Base-by-base conservation (phyloP, 2,888 invertebrate species). In the Tachina grossa region DNA sequence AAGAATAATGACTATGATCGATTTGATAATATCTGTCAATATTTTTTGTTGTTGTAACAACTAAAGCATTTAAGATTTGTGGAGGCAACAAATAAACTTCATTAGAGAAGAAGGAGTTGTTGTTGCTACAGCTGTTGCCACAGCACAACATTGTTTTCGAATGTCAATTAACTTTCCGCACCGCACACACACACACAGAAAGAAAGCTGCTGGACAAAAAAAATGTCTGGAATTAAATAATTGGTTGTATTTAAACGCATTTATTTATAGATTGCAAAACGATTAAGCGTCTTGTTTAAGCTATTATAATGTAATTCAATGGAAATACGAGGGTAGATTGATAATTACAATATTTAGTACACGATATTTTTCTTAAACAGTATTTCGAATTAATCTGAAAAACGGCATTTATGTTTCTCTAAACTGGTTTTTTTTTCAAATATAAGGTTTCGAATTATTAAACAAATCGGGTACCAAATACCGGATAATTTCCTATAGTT, bases 1-100 rank as follows among this genome's bases (percentile, higher is more conserved):
- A 91, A 91, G 89, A 90, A 91, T 91, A 92, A 92, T 92, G 92
- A 92, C 92, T 92, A 91, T 92, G 92, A 92, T 92, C 90, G 92
- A 92, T 92, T 92, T 92, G 89, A 90, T 90, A 90, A 92, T 92
- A 92, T 92, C 91, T 91, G 92, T 92, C 92, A 92, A 91, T 91
- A 91, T 78, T 85, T 90, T 71, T 83, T 84, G 72, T 84, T 85
- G 80, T 61, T 74, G 51, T 31, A 41, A 43, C 53, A 22, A 16
- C 39, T 49, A 66, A 84, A 55, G 78, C 74, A 75, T 51, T 57
- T 65, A 78, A 83, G 66, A 74, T 76, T 53, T 75, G 51, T 75
- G 49, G 49, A 49, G 49, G 49, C 19, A 31, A 8, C 51, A 63
- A 63, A 39, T 16, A 41, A 66, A 66, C 59, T 59, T 59, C 59